Percentiles rank a stretch among this genome's conserved stretches.
Evolutionary conservation across 2,888 invertebrate species (phyloP).

Genomic region (Anoncus sp.): DNA sequence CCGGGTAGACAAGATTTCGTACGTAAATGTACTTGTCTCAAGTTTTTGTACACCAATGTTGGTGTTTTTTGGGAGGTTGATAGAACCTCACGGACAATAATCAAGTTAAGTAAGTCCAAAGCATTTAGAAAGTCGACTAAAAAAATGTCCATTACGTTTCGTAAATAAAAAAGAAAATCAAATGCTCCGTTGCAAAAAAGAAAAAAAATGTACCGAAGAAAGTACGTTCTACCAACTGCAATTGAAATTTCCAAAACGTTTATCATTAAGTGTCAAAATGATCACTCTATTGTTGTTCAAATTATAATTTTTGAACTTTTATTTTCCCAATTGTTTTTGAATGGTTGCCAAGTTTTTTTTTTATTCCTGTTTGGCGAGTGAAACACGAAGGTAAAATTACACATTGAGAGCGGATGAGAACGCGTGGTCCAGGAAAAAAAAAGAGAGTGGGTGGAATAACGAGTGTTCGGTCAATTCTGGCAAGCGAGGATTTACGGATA

Average conservation of each 20-base stretch:
- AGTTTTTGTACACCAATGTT: too few relatives aligned
- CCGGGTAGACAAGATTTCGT: too few relatives aligned
- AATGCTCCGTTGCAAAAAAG: too few relatives aligned
- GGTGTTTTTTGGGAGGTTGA: too few relatives aligned
- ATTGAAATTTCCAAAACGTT: background rate
- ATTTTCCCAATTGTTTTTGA: conserved; percentile 20
- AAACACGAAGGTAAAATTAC: conserved; percentile 9
- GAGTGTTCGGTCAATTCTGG: conserved; percentile 61
- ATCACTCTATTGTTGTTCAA: background rate
- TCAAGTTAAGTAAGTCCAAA: too few relatives aligned
- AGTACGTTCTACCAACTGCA: background rate
- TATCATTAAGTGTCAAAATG: background rate
- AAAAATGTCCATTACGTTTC: too few relatives aligned
- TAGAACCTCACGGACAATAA: too few relatives aligned
- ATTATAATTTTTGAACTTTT: background rate
- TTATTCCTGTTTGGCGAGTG: conserved; percentile 6
- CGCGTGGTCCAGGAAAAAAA: conserved; percentile 63
- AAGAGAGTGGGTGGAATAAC: conserved; percentile 44
- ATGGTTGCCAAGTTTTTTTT: background rate
- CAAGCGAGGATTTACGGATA: conserved; percentile 72
- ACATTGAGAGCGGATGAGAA: conserved; percentile 26
- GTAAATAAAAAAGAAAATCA: background rate
- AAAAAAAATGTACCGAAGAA: too few relatives aligned
- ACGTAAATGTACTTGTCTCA: too few relatives aligned
- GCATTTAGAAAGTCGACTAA: too few relatives aligned